Evolutionary conservation across 2,113 vertebrate species (phyloP).

Genomic region (Atherinomorus stipes): DNA sequence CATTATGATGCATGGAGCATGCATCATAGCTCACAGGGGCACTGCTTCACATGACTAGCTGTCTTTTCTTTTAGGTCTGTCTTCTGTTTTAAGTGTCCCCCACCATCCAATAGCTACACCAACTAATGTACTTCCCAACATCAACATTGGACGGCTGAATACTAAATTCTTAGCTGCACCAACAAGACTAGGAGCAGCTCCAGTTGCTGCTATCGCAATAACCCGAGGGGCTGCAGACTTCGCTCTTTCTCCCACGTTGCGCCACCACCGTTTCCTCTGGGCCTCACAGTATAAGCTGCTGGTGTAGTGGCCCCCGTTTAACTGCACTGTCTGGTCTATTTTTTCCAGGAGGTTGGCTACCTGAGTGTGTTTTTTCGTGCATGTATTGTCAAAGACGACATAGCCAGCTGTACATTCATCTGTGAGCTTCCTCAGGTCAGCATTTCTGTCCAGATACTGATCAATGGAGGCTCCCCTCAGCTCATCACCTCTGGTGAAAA

Average conservation of each 20-base stretch:
- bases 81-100: conserved; percentile 8
- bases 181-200: background rate
- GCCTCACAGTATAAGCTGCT: conserved; percentile 27
- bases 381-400: conserved; percentile 54
- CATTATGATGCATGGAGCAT: background rate
- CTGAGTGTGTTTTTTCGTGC: conserved; percentile 36
- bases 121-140: background rate
- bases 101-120: background rate
- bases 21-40: background rate
- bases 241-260: background rate
- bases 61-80: conserved; percentile 6
- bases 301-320: conserved; percentile 43
- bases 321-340: conserved; percentile 44
- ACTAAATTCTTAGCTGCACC: background rate
- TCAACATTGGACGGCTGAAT: accelerated
- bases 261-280: conserved; percentile 27
- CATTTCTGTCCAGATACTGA: background rate
- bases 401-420: conserved; percentile 14
- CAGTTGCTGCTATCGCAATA: accelerated
- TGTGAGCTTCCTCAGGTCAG: conserved; percentile 13
- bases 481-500: conserved; percentile 49
- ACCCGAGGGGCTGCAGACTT: background rate
- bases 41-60: background rate
- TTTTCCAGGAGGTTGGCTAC: conserved; percentile 52
- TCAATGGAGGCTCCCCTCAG: background rate